Base-by-base conservation (phyloP, 2,888 invertebrate species). In the Nemotelus nigrinus region DNA sequence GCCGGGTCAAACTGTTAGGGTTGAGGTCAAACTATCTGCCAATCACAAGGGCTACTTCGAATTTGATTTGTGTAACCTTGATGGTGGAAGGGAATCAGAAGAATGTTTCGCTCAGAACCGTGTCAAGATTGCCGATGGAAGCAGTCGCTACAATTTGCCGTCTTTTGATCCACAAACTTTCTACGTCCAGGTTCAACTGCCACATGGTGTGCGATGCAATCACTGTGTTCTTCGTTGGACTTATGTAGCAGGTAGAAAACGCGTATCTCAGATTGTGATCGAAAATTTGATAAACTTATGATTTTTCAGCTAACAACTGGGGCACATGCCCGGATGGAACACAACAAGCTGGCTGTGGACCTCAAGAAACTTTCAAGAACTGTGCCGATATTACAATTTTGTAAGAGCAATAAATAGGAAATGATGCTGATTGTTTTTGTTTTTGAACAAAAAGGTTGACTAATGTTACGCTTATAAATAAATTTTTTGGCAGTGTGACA, bases 211-310 rank as follows among this genome's bases (percentile, higher is more conserved):
- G 10, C 86, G 82, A n/a, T 90, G 90, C 82, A 79, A 87, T 0
- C 89, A 89, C 63, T 90, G 90, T 81, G 89, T 90, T 0, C 82
- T 91, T 2, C 88, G 90, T 77, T 91, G 91, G 91, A 87, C 88
- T 55, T 91, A 89, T 80, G 83, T 82, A 2, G 85, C 87, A 41
- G 90, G 89, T 84, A 86, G 86, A 25, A 25, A 25, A 25, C 25
- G 25, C 25, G 25, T 25, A 25, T 25, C 25, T 25, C 25, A 25
- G 25, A 25, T 25, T 25, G 25, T 25, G 25, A 25, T 25, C 25
- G 25, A 25, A 25, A 25, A 25, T 25, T 25, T 25, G 25, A 25
- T 25, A 25, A 25, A 25, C 25, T 25, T 25, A 25, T 25, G 25
- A 25, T 25, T 25, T 63, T 79, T 7, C 48, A 85, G 85, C 82